phyloP scores from a whole-genome alignment of 2,797 vertebrate species.

The Hydrocynus forskahlii region DNA sequence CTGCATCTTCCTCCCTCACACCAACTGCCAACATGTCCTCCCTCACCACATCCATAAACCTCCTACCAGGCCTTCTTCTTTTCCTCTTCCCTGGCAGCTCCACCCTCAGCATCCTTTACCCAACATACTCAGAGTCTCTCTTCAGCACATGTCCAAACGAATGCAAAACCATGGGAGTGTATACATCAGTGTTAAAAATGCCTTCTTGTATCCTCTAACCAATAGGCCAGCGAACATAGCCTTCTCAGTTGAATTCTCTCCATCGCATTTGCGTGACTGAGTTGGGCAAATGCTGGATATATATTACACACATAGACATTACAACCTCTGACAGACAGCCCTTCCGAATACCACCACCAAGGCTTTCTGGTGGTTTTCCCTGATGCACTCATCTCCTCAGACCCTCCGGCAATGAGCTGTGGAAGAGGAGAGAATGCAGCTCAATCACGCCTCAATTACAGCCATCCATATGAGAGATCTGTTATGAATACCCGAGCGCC shows the following conservation, averaged over 20 bases:
- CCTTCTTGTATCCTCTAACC: neutral
- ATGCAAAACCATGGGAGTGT: neutral
- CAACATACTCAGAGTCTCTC: too few species aligned
- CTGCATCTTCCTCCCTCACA: too few species aligned
- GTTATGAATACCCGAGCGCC: constrained; percentile 58
- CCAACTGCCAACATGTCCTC: too few species aligned
- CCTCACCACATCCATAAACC: too few species aligned
- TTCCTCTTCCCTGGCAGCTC: too few species aligned
- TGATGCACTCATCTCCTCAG: neutral
- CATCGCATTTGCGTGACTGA: neutral
- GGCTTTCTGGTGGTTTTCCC: neutral
- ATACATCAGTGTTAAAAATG: neutral
- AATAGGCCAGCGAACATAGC: neutral
- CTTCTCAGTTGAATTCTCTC: neutral
- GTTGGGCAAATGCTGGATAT: neutral
- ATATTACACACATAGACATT: too few species aligned
- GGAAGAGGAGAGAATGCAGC: constrained; percentile 46
- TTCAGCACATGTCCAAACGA: too few species aligned
- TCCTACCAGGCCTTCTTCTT: too few species aligned
- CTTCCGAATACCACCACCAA: neutral
- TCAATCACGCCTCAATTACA: constrained; percentile 62
- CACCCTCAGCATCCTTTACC: too few species aligned
- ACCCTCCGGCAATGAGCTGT: constrained; percentile 1
- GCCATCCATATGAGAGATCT: constrained; percentile 51
- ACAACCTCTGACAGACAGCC: neutral